Evolutionary conservation across 2,113 vertebrate genomes (phyloP).

Genomic region (Rhinopomastus cyanomelas): DNA sequence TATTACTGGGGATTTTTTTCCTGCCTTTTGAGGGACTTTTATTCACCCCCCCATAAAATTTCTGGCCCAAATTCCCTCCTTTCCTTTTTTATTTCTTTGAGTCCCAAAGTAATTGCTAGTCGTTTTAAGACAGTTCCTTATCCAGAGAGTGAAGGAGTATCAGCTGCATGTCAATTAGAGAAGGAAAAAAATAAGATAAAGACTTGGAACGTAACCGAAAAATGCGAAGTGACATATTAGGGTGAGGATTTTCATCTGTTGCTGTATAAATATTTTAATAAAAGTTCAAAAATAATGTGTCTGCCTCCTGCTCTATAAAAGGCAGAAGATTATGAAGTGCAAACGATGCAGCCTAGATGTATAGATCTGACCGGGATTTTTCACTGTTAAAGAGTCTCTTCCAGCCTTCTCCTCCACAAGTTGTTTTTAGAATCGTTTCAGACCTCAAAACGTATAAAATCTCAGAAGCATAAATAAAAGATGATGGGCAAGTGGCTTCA

Average conservation of each 20-base stretch:
- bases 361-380: slow-evolving; percentile 39
- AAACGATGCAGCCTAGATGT: slow-evolving; percentile 55
- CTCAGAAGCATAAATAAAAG: slow-evolving; percentile 74
- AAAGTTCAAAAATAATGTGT: slow-evolving; percentile 65
- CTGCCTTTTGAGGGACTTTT: neutral
- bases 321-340: slow-evolving; percentile 27
- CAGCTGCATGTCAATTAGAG: slow-evolving; percentile 27
- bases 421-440: slow-evolving; percentile 19
- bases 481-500: slow-evolving; percentile 72
- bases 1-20: neutral
- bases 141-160: slow-evolving; percentile 32
- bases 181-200: slow-evolving; percentile 39
- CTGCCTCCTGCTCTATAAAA: slow-evolving; percentile 49
- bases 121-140: slow-evolving; percentile 30
- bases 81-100: slow-evolving; percentile 14
- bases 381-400: slow-evolving; percentile 45
- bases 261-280: slow-evolving; percentile 69
- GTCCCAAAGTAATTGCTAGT: neutral
- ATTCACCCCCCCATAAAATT: neutral
- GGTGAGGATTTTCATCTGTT: slow-evolving; percentile 69
- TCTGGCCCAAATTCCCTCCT: neutral
- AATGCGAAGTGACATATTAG: slow-evolving; percentile 50
- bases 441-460: slow-evolving; percentile 61
- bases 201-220: slow-evolving; percentile 48
- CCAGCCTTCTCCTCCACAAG: slow-evolving; percentile 35